Conservation (phyloP, 30 jellyfish, hydroid and myxozoan species). For the Aurelia aurita region DNA sequence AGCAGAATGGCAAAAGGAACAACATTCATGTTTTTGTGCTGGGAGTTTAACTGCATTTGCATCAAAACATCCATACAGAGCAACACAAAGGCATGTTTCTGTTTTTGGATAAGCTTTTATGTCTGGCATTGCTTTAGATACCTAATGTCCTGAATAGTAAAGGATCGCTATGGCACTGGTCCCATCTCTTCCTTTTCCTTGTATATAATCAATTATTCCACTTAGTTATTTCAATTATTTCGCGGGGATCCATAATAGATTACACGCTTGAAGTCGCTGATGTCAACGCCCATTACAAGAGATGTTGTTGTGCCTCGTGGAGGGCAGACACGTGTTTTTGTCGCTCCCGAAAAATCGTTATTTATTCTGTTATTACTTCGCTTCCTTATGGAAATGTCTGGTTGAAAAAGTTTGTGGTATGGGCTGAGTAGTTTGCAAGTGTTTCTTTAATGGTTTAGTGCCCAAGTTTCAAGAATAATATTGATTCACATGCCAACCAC, state of each 20-base stretch:
- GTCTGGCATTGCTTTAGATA: constrained; percentile 19
- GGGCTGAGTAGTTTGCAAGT: no score
- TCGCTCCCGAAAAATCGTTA: no score
- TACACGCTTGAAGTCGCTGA: constrained; percentile 23
- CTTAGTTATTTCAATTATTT: no score
- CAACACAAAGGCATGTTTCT: constrained; percentile 5
- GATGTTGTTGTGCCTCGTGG: constrained; percentile 49
- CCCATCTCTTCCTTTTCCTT: constrained; percentile 48
- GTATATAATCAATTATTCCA: constrained; percentile 12
- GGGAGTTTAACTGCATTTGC: constrained; percentile 11
- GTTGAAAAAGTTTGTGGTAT: no score
- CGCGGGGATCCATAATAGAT: constrained; percentile 43
- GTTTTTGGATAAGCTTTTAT: constrained; percentile 28
- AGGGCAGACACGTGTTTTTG: no score
- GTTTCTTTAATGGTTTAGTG: no score
- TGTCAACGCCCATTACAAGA: constrained; percentile 50
- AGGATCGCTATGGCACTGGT: background rate
- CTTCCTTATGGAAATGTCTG: no score
- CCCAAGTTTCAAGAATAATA: constrained; percentile 6
- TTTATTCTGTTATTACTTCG: no score
- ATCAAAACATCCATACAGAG: constrained; percentile 3
- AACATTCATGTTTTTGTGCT: constrained; percentile 15
- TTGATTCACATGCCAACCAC: constrained; percentile 14
- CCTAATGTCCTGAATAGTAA: constrained; percentile 18
- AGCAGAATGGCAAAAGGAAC: constrained; percentile 23